Evolutionary conservation across 2,797 vertebrate species (phyloP).

Genomic region (Helostoma temminkii): DNA sequence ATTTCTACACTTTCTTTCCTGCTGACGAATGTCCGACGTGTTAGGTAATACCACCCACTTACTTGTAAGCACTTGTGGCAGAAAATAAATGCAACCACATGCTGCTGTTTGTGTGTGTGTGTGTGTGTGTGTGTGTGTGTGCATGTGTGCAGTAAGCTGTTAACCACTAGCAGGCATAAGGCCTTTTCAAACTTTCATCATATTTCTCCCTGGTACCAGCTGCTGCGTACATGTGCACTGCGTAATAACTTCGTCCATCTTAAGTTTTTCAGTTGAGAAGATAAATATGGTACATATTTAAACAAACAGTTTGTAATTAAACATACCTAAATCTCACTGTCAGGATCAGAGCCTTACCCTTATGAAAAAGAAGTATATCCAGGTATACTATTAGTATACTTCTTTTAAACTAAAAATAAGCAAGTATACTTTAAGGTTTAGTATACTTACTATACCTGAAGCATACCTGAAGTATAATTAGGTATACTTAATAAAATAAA

Average conservation of each 20-base stretch:
- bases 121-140: slow-evolving; percentile 14
- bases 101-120: slow-evolving; percentile 37
- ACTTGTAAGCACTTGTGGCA: slow-evolving; percentile 76
- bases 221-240: slow-evolving; percentile 9
- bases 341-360: too few species aligned
- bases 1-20: neutral
- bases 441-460: too few species aligned
- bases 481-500: too few species aligned
- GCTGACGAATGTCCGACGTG: slow-evolving; percentile 66
- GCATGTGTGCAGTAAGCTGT: slow-evolving; percentile 39
- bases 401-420: too few species aligned
- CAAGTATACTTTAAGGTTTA: too few species aligned
- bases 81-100: slow-evolving; percentile 77
- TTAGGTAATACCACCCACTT: slow-evolving; percentile 81
- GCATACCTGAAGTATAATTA: too few species aligned
- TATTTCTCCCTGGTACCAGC: slow-evolving; percentile 10
- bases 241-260: too few species aligned
- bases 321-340: slow-evolving; percentile 3
- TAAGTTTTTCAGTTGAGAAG: slow-evolving; percentile 12
- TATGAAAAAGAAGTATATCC: too few species aligned
- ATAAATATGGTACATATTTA: neutral
- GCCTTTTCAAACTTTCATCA: slow-evolving; percentile 48
- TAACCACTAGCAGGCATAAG: slow-evolving; percentile 42
- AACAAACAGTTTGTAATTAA: slow-evolving; percentile 5
- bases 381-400: too few species aligned